phyloP scores from a whole-genome alignment of 2,888 invertebrate species.

The Dynastes grantii region DNA sequence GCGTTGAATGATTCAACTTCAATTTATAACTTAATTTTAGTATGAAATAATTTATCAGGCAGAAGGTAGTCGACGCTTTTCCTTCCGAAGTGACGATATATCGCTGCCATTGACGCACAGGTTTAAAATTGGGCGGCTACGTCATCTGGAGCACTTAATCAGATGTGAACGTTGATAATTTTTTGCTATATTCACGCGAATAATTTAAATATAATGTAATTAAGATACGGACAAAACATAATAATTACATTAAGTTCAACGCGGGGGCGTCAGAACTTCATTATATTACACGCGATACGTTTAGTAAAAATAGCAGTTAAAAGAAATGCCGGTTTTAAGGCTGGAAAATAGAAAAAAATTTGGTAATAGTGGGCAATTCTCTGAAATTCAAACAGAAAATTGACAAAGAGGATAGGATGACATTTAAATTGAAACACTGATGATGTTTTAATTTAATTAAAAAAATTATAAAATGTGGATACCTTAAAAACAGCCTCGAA shows the following conservation, averaged over 20 bases:
- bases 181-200: constrained; percentile 2
- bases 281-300: neutral
- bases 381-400: no score
- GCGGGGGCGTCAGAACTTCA: neutral
- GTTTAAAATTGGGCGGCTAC: constrained; percentile 23
- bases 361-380: no score
- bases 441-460: no score
- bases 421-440: no score
- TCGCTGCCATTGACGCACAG: constrained; percentile 31
- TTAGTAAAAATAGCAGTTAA: neutral
- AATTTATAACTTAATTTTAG: neutral
- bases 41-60: neutral
- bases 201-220: constrained; percentile 12
- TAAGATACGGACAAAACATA: constrained; percentile 3
- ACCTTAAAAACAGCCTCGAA: no score
- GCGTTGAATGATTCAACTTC: neutral
- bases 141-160: constrained; percentile 27
- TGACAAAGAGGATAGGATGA: no score
- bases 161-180: constrained; percentile 20
- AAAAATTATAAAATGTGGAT: neutral
- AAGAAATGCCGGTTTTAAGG: no score
- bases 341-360: no score
- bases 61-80: neutral
- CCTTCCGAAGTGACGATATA: neutral
- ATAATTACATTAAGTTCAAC: constrained; percentile 13